Conservation (phyloP, 2,113 vertebrate species). For the Corythoichthys haematopterus region DNA sequence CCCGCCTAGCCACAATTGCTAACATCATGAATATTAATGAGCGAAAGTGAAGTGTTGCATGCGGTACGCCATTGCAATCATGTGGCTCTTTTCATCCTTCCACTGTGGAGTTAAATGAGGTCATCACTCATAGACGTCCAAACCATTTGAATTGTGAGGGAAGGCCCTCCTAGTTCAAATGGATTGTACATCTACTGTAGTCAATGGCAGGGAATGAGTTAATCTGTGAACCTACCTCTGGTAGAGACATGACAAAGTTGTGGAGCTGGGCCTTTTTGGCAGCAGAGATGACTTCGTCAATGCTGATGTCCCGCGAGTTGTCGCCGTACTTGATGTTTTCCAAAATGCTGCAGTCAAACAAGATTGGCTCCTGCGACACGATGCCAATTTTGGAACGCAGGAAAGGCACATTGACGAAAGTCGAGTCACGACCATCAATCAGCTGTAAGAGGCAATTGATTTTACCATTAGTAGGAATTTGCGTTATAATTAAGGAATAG, state of each 20-base stretch:
- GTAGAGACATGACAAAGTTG: slow-evolving; percentile 74
- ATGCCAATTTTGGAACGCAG: slow-evolving; percentile 78
- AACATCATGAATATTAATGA: too few species aligned
- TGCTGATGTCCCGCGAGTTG: slow-evolving; percentile 67
- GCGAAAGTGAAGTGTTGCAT: too few species aligned
- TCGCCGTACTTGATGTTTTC: slow-evolving; percentile 79
- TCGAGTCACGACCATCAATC: slow-evolving; percentile 70
- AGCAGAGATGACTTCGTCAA: slow-evolving; percentile 68
- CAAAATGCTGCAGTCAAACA: slow-evolving; percentile 77
- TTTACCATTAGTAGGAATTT: slow-evolving; percentile 36
- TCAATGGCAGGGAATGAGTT: too few species aligned
- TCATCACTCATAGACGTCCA: too few species aligned
- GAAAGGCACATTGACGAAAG: slow-evolving; percentile 64
- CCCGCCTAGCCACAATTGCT: too few species aligned
- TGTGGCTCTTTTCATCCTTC: too few species aligned
- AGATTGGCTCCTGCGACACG: slow-evolving; percentile 76
- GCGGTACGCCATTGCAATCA: too few species aligned
- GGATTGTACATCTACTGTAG: too few species aligned
- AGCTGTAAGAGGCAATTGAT: slow-evolving; percentile 59
- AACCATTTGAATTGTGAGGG: too few species aligned
- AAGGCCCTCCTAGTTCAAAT: too few species aligned
- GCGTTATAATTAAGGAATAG: slow-evolving; percentile 28
- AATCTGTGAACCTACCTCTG: slow-evolving; percentile 60
- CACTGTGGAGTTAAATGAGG: too few species aligned
- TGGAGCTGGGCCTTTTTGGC: slow-evolving; percentile 77